Conservation (phyloP, 2,113 vertebrate genomes). For the Elaphurus davidianus region DNA sequence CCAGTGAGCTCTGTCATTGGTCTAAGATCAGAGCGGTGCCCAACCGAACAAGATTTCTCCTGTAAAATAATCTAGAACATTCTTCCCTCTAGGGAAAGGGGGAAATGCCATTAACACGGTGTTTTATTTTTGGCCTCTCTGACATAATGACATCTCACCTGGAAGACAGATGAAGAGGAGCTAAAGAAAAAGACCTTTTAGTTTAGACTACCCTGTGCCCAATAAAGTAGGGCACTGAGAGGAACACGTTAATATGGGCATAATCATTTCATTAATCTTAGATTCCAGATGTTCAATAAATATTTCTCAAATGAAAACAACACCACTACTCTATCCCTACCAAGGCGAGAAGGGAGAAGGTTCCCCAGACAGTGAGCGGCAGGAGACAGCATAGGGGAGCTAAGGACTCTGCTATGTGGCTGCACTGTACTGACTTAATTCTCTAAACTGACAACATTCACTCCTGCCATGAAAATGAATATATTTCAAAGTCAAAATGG, state of each 20-base stretch:
- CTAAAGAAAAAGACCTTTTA: not conserved
- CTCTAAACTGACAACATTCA: not conserved
- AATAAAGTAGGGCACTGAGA: not conserved
- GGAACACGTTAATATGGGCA: not conserved
- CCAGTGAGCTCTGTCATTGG: not conserved
- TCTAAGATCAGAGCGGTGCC: not conserved
- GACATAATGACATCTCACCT: not conserved
- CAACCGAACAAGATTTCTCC: not conserved
- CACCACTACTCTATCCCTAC: not conserved
- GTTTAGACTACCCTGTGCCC: not conserved
- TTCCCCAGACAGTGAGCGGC: not conserved
- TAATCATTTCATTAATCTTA: not conserved
- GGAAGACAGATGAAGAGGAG: not conserved
- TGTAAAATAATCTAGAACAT: conserved; percentile 5
- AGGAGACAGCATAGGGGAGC: not conserved
- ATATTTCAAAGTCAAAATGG: not conserved
- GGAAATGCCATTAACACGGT: not conserved
- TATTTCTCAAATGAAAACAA: not conserved
- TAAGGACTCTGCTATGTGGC: not conserved
- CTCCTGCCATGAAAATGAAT: not conserved
- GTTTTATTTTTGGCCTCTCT: not conserved
- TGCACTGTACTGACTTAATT: not conserved
- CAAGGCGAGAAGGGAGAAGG: not conserved
- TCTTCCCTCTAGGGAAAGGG: not conserved
- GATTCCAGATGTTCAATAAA: not conserved